These are phyloP conservation scores for Parasteatoda tepidariorum DNA, from an alignment of 1,140 invertebrate genomes.

Conservation along the genomic window DNA sequence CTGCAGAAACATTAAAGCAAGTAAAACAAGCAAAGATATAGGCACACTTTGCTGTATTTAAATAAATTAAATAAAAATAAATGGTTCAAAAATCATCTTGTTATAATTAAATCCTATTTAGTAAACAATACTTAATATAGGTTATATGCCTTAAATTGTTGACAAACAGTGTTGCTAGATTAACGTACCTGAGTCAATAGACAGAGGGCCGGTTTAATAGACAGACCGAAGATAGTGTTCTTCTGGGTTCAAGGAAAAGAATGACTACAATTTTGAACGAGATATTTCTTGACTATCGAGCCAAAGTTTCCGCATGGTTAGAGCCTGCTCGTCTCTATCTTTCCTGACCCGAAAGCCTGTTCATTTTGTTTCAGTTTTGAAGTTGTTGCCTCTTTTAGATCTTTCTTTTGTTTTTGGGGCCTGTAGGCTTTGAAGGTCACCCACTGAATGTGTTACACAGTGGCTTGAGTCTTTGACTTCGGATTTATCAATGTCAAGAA, in stretches of 20 bases:
- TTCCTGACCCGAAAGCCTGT: slow-evolving; percentile 52
- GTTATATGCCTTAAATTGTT: too few species aligned
- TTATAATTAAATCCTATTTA: too few species aligned
- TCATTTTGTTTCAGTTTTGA: slow-evolving; percentile 48
- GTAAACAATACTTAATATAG: too few species aligned
- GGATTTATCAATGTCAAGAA: too few species aligned
- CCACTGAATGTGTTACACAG: background rate
- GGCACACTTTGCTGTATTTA: too few species aligned
- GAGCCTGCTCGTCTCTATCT: slow-evolving; percentile 23
- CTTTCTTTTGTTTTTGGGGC: slow-evolving; percentile 20
- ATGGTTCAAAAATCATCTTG: too few species aligned
- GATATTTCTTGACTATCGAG: background rate
- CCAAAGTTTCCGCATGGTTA: slow-evolving; percentile 56
- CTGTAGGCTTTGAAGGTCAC: slow-evolving; percentile 50
- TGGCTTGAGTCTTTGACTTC: slow-evolving; percentile 27
- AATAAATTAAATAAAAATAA: too few species aligned
- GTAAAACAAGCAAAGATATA: too few species aligned
- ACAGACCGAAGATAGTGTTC: too few species aligned
- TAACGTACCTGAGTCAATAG: background rate
- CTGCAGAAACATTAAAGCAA: too few species aligned
- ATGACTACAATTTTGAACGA: background rate
- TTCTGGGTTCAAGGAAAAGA: background rate
- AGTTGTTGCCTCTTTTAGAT: slow-evolving; percentile 9
- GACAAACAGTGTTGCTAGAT: too few species aligned
- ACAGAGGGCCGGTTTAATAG: background rate